A percentile compares a stretch with the other conserved stretches of the same genome.
These are phyloP conservation scores for Gymnorhina tibicen DNA, from an alignment of 2,113 vertebrate species.

Conservation along the genomic window DNA sequence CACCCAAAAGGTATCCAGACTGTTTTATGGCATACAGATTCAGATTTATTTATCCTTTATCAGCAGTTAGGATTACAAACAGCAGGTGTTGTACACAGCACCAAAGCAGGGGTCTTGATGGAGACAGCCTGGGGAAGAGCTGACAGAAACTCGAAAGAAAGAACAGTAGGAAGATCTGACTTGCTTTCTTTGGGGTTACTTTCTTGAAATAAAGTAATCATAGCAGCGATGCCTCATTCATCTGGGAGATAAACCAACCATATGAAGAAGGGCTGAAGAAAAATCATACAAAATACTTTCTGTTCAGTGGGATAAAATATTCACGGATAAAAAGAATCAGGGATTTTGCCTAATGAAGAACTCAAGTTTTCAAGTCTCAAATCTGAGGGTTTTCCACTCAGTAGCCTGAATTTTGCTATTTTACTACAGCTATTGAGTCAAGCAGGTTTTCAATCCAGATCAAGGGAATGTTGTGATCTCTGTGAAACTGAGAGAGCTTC, in stretches of 20 bases:
- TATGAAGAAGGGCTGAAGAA: neutral
- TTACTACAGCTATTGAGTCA: neutral
- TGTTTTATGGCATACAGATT: neutral
- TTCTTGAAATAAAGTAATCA: neutral
- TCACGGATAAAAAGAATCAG: neutral
- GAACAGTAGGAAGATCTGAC: neutral
- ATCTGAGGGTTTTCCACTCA: neutral
- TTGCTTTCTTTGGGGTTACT: neutral
- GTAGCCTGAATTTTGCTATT: neutral
- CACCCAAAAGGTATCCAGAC: no score
- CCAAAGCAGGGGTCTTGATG: neutral
- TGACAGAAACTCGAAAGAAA: neutral
- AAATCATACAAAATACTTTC: neutral
- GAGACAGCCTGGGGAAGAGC: neutral
- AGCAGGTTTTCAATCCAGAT: neutral
- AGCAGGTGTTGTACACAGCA: neutral
- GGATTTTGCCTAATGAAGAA: constrained; percentile 3
- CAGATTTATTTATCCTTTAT: neutral
- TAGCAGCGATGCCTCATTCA: neutral
- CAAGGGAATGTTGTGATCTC: neutral
- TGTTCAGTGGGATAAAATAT: neutral
- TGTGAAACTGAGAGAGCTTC: neutral
- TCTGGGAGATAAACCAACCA: neutral
- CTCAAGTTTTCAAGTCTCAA: neutral
- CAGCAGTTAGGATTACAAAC: neutral